phyloP scores from a whole-genome alignment of 2,888 invertebrate genomes.

The Morpho deidamia region DNA sequence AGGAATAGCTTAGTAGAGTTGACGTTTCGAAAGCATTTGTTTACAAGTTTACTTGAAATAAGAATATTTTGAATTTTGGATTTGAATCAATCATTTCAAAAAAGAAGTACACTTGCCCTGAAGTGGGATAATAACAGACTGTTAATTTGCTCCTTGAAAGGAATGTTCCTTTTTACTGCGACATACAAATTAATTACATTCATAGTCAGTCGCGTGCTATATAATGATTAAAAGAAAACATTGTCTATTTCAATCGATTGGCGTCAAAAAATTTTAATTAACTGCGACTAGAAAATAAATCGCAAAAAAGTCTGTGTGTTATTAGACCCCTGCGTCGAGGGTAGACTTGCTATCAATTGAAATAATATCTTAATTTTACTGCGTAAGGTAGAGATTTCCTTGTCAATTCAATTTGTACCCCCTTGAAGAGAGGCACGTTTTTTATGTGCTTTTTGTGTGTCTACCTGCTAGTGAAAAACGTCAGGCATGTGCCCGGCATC shows the following conservation, averaged over 20 bases:
- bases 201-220: conserved; percentile 14
- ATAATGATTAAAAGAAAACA: background rate
- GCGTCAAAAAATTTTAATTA: conserved; percentile 48
- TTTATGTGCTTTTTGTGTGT: conserved; percentile 44
- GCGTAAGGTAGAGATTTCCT: conserved; percentile 27
- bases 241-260: conserved; percentile 25
- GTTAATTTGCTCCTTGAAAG: too few relatives aligned
- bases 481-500: conserved; percentile 23
- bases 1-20: too few relatives aligned
- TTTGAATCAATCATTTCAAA: too few relatives aligned
- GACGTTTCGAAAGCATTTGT: too few relatives aligned
- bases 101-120: too few relatives aligned
- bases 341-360: conserved; percentile 6
- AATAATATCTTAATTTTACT: conserved; percentile 12
- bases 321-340: conserved; percentile 60
- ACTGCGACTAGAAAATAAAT: conserved; percentile 46
- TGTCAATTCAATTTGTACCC: conserved; percentile 28
- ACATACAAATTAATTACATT: too few relatives aligned
- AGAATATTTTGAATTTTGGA: too few relatives aligned
- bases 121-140: too few relatives aligned
- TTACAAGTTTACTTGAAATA: too few relatives aligned
- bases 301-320: conserved; percentile 53
- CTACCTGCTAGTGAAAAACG: conserved; percentile 51
- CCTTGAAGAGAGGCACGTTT: conserved; percentile 36
- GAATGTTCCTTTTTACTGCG: too few relatives aligned